Evolutionary conservation across 2,888 invertebrate species (phyloP), one percentile per base, ranked within the genome.

Genomic region (Hesperia comma): DNA sequence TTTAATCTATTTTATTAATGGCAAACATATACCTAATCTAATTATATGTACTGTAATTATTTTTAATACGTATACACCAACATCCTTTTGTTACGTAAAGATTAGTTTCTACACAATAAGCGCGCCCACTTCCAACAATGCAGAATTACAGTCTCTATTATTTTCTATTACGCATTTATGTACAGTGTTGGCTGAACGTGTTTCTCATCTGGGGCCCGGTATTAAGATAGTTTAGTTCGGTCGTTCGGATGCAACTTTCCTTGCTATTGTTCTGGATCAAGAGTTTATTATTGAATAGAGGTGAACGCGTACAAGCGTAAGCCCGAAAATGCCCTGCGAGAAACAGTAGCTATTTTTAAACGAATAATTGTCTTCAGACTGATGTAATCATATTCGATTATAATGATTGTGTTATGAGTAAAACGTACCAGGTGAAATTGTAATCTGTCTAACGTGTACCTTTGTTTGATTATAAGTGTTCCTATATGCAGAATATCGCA

Each of bases 141-240:
- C 53, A 58, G 53, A 58, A 58, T 64, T 64, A 64, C 58, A 64
- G 58, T 26, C 49, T 63, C 53, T 53, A 53, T 53, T 58, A 64
- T 53, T 58, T 46, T 53, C 57, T 53, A 57, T 53, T 58, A 64
- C 26, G 15, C 21, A 40, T 41, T n/a, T 40, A 51, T 46, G 63
- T 55, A 51, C 57, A 41, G 14, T 64, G 64, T 64, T 68, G 49
- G 63, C 58, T 26, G 55, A 69, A 74, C 74, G 89, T 89, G 88
- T 76, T 81, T 74, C 74, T 69, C 67, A 73, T 74, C 69, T 73
- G 72, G 74, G 71, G 63, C 71, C 67, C 61, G 72, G 87, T 69
- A 85, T 89, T 87, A 86, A 72, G 74, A 73, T 76, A 63, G 26
- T 57, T 58, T 58, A 51, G 57, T 53, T 64, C 21, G 19, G n/a